Conservation (phyloP, 2,113 vertebrate species). For the Labeo rohita region DNA sequence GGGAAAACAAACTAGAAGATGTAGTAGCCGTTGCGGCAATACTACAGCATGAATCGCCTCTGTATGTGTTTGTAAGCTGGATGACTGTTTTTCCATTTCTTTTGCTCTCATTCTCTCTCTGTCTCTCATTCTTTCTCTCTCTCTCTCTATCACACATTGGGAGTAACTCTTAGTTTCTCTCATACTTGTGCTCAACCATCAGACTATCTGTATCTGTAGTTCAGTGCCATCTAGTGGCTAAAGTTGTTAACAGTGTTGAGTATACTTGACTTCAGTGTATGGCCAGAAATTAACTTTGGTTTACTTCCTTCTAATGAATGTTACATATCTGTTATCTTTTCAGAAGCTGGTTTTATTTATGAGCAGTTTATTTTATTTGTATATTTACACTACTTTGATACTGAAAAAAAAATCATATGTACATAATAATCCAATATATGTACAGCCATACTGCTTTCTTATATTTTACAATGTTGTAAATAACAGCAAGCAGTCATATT, state of each 20-base stretch:
- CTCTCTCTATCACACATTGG: neutral
- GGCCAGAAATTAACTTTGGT: neutral
- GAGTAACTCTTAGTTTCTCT: neutral
- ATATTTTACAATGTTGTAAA: neutral
- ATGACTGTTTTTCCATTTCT: neutral
- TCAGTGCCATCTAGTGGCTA: constrained; percentile 63
- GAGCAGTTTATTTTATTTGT: neutral
- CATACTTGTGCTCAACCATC: neutral
- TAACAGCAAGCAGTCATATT: neutral
- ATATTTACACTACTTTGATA: neutral
- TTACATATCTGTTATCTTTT: neutral
- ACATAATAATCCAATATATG: neutral
- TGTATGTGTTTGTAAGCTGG: neutral
- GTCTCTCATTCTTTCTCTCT: neutral
- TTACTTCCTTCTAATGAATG: neutral
- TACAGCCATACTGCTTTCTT: neutral
- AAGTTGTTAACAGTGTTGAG: neutral
- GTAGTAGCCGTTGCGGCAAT: neutral
- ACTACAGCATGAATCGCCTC: neutral
- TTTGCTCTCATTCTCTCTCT: neutral
- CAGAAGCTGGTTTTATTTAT: neutral
- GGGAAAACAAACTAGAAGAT: neutral
- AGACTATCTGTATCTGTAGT: constrained; percentile 49
- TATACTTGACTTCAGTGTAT: neutral
- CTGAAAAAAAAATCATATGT: neutral